Base-by-base conservation (phyloP, 1,140 invertebrate species). In the Drosophila leontia region DNA sequence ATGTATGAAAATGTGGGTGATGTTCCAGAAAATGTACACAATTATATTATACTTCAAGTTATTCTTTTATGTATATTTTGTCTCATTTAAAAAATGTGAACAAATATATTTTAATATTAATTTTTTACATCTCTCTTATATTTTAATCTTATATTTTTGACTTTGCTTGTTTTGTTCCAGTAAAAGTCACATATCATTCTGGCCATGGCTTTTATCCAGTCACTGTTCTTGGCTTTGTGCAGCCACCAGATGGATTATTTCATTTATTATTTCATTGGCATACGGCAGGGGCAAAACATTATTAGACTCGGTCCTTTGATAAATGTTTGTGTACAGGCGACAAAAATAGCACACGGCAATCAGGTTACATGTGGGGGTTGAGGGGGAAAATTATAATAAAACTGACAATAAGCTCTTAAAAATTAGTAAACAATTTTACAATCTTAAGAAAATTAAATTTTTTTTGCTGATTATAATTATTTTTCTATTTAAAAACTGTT, bases 181-280 rank as follows among this genome's bases (percentile, higher is more conserved):
- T 39, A 29, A 39, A 65, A 45, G 23, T 63, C 17, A 26, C 15
- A 37, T 61, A 9, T 47, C 19, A 62, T 62, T 61, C 57, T 47
- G 13, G 17, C 7, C 3, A 8, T 67, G 29, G 37, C 23, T 32
- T 50, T 65, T 45, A 50, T 37, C 35, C 44, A 68, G 34, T 68
- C 61, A 50, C 44, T 68, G 26, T 37, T 32, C 26, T 67, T 48
- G 35, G 17, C 29, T 23, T 67, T 50, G 61, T 19, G 9, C 64
- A 17, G 35, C 47, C 34, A 41, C 11, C 64, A 65, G 64, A 47
- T 67, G 64, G 26, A 68, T 67, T 50, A 68, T 68, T 68, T 67
- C 44, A 50, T 65, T 65, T 62, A 65, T 61, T 44, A 44, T 62
- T 35, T 44, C 19, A 44, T 65, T 67, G 42, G 64, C 44, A 67